A percentile compares a stretch with the other conserved stretches of the same genome.
Evolutionary conservation across 2,797 vertebrate genomes (phyloP).

Genomic region (Ataeniobius toweri): DNA sequence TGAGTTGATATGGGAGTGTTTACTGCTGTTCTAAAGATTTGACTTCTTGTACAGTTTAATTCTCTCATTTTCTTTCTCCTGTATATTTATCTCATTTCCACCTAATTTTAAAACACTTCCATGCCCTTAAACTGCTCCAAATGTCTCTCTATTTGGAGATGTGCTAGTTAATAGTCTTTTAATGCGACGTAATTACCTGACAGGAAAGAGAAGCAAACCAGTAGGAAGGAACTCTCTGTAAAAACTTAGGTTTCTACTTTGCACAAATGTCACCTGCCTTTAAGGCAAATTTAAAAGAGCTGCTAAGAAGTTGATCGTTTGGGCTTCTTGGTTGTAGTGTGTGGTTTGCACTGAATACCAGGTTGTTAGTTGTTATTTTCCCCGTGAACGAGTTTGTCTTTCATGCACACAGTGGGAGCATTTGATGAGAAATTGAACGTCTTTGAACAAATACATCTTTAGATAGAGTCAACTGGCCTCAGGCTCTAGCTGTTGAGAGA

Average conservation of each 20-base stretch:
- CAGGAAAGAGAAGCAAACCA: conserved; percentile 26
- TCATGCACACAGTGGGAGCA: conserved; percentile 67
- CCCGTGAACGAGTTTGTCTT: conserved; percentile 64
- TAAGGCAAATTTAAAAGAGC: conserved; percentile 40
- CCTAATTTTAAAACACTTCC: conserved; percentile 16
- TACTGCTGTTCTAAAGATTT: conserved; percentile 28
- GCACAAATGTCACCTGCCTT: conserved; percentile 45
- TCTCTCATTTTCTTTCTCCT: background rate
- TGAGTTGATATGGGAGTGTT: conserved; percentile 31
- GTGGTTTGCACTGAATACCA: conserved; percentile 42
- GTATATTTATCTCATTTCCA: conserved; percentile 20
- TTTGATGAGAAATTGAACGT: conserved; percentile 77
- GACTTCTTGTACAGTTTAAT: conserved; percentile 7
- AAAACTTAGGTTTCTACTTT: conserved; percentile 23
- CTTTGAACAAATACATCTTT: conserved; percentile 77
- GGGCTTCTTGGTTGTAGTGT: conserved; percentile 41
- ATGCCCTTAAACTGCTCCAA: conserved; percentile 14
- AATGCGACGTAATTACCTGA: conserved; percentile 35
- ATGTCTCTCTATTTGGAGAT: conserved; percentile 24
- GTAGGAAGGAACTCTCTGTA: conserved; percentile 17
- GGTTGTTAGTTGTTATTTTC: conserved; percentile 72
- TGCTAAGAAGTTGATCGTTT: conserved; percentile 46
- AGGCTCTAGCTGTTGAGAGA: conserved; percentile 69
- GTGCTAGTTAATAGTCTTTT: conserved; percentile 16
- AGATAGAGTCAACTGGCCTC: conserved; percentile 74